Conservation (phyloP, 2,113 vertebrate species). For the Pelobates fuscus region DNA sequence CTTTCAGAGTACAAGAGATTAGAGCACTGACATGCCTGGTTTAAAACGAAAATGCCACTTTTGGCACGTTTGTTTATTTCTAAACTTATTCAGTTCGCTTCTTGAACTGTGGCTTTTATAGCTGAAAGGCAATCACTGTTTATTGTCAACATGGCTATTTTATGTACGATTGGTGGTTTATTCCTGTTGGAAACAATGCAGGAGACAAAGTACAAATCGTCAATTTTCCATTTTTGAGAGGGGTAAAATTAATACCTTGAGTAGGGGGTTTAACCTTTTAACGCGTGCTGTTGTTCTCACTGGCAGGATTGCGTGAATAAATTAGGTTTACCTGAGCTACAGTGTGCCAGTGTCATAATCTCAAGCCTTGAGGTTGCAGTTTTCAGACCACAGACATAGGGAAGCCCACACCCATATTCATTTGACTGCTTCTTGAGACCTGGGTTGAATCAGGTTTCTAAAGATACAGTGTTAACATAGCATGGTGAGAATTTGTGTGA, state of each 20-base stretch:
- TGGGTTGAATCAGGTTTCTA: too few relatives aligned
- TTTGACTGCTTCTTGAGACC: too few relatives aligned
- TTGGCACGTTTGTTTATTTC: conserved; percentile 44
- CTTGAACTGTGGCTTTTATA: conserved; percentile 39
- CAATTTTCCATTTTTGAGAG: conserved; percentile 7
- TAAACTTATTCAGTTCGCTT: conserved; percentile 38
- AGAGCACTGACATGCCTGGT: conserved; percentile 46
- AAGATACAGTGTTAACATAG: too few relatives aligned
- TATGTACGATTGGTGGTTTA: conserved; percentile 23
- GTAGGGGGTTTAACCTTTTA: too few relatives aligned
- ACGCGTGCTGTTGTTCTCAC: too few relatives aligned
- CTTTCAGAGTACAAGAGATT: conserved; percentile 47
- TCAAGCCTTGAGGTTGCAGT: too few relatives aligned
- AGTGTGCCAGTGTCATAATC: too few relatives aligned
- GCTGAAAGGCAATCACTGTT: conserved; percentile 35
- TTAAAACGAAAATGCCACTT: conserved; percentile 44
- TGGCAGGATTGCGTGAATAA: too few relatives aligned
- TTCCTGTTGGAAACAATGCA: conserved; percentile 24
- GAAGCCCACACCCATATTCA: too few relatives aligned
- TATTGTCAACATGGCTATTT: conserved; percentile 34
- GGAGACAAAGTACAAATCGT: conserved; percentile 7
- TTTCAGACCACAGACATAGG: too few relatives aligned
- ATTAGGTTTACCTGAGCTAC: too few relatives aligned
- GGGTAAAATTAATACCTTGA: background rate
- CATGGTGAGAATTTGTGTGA: too few relatives aligned